These are phyloP conservation scores for Indri indri DNA, from an alignment of 2,113 vertebrate genomes.

Conservation along the genomic window DNA sequence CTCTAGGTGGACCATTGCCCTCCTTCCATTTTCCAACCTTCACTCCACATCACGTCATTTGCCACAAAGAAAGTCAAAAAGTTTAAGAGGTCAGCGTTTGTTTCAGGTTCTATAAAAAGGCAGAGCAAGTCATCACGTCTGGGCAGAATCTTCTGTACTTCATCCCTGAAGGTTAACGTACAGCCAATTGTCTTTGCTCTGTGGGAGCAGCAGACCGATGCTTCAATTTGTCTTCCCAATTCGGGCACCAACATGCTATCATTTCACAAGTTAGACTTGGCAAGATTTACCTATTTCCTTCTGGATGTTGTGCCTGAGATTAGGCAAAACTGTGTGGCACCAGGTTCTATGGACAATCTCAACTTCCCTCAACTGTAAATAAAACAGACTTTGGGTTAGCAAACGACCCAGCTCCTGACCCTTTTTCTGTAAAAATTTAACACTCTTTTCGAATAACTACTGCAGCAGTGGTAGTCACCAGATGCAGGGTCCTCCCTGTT, in stretches of 20 bases:
- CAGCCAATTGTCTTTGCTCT: background rate
- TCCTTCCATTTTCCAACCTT: background rate
- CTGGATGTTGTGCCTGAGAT: background rate
- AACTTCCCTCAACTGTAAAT: background rate
- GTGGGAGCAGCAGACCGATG: background rate
- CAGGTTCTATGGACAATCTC: background rate
- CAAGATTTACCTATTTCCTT: conserved; percentile 33
- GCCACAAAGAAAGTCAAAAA: background rate
- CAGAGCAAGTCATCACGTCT: background rate
- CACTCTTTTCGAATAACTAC: background rate
- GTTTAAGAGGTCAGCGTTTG: background rate
- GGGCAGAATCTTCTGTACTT: background rate
- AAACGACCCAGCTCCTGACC: background rate
- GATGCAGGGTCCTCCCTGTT: background rate
- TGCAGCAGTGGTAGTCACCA: background rate
- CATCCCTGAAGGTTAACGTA: background rate
- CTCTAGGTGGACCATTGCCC: rapidly evolving
- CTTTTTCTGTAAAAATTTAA: background rate
- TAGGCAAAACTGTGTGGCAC: background rate
- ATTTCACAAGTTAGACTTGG: conserved; percentile 1
- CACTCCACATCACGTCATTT: background rate
- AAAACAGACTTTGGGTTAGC: background rate
- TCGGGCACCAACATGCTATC: conserved; percentile 25
- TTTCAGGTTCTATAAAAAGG: conserved; percentile 15
- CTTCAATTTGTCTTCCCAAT: conserved; percentile 42